Evolutionary conservation across 2,797 vertebrate genomes (phyloP), one percentile per base, ranked within the genome.

Genomic region (Crotalus adamanteus): DNA sequence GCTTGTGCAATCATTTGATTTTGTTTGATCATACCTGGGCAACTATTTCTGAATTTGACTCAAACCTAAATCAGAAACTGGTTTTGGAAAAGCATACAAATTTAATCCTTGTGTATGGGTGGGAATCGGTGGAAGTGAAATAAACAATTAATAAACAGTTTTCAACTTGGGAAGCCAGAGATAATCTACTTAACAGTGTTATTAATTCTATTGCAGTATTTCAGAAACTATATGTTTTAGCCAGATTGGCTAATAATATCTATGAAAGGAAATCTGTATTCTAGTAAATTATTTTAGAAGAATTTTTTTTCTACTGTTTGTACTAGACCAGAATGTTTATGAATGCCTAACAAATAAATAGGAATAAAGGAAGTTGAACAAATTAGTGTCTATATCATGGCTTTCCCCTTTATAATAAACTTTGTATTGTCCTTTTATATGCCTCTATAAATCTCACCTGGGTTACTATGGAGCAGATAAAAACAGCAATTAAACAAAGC

Each of bases 251-350:
- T 53, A 92, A 89, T 37, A 65, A 93, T 95, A 96, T 88, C 86
- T 61, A 93, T 51, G 61, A 83, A 91, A 95, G 89, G 14, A 65
- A 86, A 92, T 94, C 93, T 95, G 91, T 96, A 57, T 88, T 95
- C 95, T 91, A 95, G 94, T 95, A 96, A 95, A 96, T 96, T 95
- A 95, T 96, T 96, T 96, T 95, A 95, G 95, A 95, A 92, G 89
- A 96, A 59, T 94, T 94, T 95, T 96, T 94, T 92, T 94, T 93
- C 94, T 95, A 63, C 16, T 87, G 25, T 31, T 51, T 31, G 42
- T 28, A 42, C 25, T 85, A 95, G 94, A 95, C 90, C 90, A 94
- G 94, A 92, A 96, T 89, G 42, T 11, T 92, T 93, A 88, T 65
- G 92, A 89, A 91, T 89, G 90, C 93, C 95, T 91, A 61, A 91